Conservation (phyloP, 53 echinoderm and acorn worm genomes). For the Astropecten irregularis region DNA sequence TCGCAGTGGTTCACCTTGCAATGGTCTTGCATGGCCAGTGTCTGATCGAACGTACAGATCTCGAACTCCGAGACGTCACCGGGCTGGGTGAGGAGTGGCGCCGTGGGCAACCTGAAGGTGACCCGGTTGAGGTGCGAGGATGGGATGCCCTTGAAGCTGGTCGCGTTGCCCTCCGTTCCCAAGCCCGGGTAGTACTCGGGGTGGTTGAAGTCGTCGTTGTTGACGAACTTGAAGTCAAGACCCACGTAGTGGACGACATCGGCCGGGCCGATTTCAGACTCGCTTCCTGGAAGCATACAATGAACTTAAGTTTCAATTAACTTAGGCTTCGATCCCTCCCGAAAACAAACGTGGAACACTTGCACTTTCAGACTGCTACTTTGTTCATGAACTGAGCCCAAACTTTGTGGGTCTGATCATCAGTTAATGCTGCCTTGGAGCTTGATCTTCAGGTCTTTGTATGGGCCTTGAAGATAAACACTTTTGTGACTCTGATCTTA, state of each 20-base stretch:
- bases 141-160: not conserved
- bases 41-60: slow-evolving; percentile 56
- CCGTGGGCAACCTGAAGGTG: slow-evolving; percentile 60
- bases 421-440: no score
- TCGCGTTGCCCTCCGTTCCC: not conserved
- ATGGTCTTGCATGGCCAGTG: slow-evolving; percentile 32
- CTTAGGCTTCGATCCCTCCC: no score
- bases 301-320: no score
- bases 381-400: no score
- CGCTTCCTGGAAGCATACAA: not conserved
- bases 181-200: slow-evolving; percentile 64
- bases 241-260: slow-evolving; percentile 17
- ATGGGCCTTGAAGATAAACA: no score
- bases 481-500: no score
- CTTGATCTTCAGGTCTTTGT: no score
- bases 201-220: slow-evolving; percentile 69
- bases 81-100: slow-evolving; percentile 66
- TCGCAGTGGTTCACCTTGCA: slow-evolving; percentile 71
- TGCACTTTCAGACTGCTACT: no score
- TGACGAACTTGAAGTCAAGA: slow-evolving; percentile 26
- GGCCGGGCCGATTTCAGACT: not conserved
- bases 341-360: no score
- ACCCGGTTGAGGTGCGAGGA: slow-evolving; percentile 79
- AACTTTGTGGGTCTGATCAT: no score
- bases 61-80: slow-evolving; percentile 47